These are phyloP conservation scores for Cuculus canorus DNA, from an alignment of 2,797 vertebrate genomes.

Conservation along the genomic window DNA sequence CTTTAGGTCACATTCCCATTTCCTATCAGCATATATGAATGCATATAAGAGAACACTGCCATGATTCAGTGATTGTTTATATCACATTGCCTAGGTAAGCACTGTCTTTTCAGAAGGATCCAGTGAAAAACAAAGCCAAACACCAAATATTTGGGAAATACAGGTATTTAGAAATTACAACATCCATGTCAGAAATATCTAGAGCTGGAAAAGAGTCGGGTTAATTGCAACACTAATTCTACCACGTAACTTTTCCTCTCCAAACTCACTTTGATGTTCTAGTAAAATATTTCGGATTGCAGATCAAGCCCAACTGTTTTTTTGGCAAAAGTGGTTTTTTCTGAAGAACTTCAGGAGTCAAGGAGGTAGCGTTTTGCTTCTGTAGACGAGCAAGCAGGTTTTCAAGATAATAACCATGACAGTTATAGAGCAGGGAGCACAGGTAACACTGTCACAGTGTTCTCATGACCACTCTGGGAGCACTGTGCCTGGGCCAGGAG, in stretches of 20 bases:
- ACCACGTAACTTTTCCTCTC: conserved; percentile 19
- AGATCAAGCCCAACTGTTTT: neutral
- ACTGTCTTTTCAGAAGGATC: neutral
- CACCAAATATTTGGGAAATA: conserved; percentile 24
- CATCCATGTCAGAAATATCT: conserved; percentile 20
- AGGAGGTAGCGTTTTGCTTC: neutral
- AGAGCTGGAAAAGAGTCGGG: neutral
- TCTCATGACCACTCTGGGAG: neutral
- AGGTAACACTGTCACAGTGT: fast-evolving
- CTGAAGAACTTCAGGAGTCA: neutral
- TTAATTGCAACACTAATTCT: conserved; percentile 21
- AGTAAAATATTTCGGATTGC: neutral
- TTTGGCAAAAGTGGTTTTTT: neutral
- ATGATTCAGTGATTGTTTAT: neutral
- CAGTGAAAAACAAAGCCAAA: conserved; percentile 9
- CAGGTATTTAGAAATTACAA: conserved; percentile 36
- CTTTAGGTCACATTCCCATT: neutral
- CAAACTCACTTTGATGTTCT: neutral
- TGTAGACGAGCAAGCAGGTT: neutral
- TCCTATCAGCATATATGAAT: neutral
- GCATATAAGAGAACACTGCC: neutral
- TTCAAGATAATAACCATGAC: neutral
- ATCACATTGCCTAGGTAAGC: neutral
- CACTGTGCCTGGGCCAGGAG: fast-evolving
- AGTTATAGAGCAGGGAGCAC: neutral